Base-by-base conservation (phyloP, 2,797 vertebrate genomes). In the Pristis pectinata region DNA sequence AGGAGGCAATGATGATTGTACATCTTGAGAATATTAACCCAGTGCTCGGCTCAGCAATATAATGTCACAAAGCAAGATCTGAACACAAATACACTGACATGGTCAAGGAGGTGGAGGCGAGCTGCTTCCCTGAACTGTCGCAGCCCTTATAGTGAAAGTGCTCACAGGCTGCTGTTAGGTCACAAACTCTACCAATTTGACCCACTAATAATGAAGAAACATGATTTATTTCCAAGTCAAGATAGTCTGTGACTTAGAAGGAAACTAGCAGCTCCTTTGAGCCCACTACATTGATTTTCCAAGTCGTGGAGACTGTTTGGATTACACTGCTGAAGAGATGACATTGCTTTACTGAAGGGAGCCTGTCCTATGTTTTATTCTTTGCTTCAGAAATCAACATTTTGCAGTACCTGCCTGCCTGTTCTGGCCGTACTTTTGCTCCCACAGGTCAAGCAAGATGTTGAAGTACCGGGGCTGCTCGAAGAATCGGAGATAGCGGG, bases 401-500 rank as follows among this genome's bases (percentile, higher is more conserved):
- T 87, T 87, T 13, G 44, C 67, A 72, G 41, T 93, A 99, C 99
- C 98, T 97, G 97, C 98, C 70, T 96, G 95, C 96, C 97, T 97
- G 96, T 97, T 97, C 95, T 96, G 96, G 95, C 97, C 97, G 96
- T 98, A 97, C 95, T 97, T 99, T 96, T 97, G 97, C 95, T 99
- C 99, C 99, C 99, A 99, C 95, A 98, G 98, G 95, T 98, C 97
- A 85, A 98, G 97, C 95, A 99, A 97, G 95, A 99, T 97, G 96
- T 98, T 99, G 96, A 98, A 98, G 97, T 99, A 99, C 77, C 98
- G 97, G 0, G 97, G 98, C 95, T 98, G 98, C 95, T 99, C 98
- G 0, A 99, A 99, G 97, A 99, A 99, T 94, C 97, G 98, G 94
- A 99, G 97, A 97, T 99, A 99, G 9, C 97, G 98, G 37, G 97